Conservation (phyloP, 2,797 vertebrate species). For the Carcharodon carcharias region DNA sequence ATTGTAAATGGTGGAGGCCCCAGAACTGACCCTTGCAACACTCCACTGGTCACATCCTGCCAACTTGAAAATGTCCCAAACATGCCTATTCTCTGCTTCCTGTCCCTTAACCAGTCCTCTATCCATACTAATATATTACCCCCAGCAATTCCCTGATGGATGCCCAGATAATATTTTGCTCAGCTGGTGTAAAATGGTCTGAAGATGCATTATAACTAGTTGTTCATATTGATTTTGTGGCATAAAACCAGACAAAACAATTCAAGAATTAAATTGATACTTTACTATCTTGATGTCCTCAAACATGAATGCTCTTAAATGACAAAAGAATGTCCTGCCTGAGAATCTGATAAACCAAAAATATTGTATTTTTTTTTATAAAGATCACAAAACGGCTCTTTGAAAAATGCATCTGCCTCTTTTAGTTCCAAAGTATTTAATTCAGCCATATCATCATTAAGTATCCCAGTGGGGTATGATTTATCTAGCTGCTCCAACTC, state of each 20-base stretch:
- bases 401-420: neutral
- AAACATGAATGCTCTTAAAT: neutral
- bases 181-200: neutral
- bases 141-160: neutral
- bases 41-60: too few species aligned
- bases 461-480: neutral
- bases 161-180: neutral
- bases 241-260: neutral
- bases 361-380: neutral
- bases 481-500: neutral
- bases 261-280: neutral
- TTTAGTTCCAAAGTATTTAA: neutral
- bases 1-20: too few species aligned
- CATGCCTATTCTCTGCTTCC: too few species aligned
- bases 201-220: neutral
- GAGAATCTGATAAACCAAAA: neutral
- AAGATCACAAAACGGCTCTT: neutral
- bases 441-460: neutral
- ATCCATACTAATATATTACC: neutral
- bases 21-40: too few species aligned
- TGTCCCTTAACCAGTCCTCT: too few species aligned
- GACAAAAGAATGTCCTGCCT: neutral
- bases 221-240: neutral
- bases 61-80: too few species aligned
- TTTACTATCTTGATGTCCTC: neutral